Evolutionary conservation across 2,888 invertebrate genomes (phyloP), one percentile per base, ranked within the genome.

Genomic region (Harpalus rubripes): DNA sequence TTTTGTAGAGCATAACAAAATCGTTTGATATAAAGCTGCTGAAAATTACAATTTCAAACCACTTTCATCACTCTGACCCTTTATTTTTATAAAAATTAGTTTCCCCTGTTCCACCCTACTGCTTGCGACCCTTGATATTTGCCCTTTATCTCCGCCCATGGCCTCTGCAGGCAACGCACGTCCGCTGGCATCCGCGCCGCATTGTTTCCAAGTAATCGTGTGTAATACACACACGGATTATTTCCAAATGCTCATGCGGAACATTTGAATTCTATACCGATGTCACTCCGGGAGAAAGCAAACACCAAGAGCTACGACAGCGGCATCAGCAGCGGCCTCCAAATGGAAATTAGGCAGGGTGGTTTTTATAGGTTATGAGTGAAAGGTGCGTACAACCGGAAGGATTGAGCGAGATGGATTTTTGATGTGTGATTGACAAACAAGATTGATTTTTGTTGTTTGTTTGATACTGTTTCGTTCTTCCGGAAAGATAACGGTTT

Each of bases 161-260:
- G 5, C 63, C 7, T 22, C 63, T 78, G 32, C 58, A 78, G 78
- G 56, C 78, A 78, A 59, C 65, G 44, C 65, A 81, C 52, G 81
- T 63, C 41, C 81, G 65, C 12, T 61, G 61, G 41, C 63, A 18
- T 41, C 44, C 41, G 18, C 72, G 18, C 72, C 61, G 81, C 81
- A 81, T 81, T 81, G 81, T 81, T 81, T 81, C 22, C 59, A 81
- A 63, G 81, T 81, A 81, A 81, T 81, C 81, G 81, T 81, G 81
- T 81, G 81, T 81, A 81, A 65, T 81, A 63, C 26, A 81, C 65
- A 81, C 81, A 81, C 81, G 81, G 81, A 81, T 81, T 81, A 81
- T 81, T 81, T 81, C 81, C 41, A 81, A 81, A 81, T 81, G 81
- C 63, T 81, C 41, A 81, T 65, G 81, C 52, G 81, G 63, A 65